phyloP scores from a whole-genome alignment of 2,797 vertebrate genomes.

The Arrhamphus sclerolepis region DNA sequence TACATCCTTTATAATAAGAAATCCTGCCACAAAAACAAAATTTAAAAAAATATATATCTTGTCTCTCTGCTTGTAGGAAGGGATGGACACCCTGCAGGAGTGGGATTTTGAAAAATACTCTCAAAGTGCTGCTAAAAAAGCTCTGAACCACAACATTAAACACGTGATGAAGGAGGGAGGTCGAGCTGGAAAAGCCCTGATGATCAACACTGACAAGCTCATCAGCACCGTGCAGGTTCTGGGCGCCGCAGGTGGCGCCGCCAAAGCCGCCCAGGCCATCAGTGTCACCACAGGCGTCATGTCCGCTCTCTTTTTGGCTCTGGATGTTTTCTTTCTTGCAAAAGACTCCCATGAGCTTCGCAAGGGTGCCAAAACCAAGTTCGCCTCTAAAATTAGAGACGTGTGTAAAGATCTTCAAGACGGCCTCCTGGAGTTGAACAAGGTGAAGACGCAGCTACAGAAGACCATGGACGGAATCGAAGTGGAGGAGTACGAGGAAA shows the following conservation, averaged over 20 bases:
- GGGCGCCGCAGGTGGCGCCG: constrained; percentile 62
- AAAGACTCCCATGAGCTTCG: constrained; percentile 76
- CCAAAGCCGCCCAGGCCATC: constrained; percentile 68
- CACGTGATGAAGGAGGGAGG: constrained; percentile 82
- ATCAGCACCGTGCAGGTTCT: constrained; percentile 80
- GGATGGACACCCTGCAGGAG: constrained; percentile 77
- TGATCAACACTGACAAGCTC: constrained; percentile 80
- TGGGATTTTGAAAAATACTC: constrained; percentile 81
- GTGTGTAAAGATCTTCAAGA: constrained; percentile 79
- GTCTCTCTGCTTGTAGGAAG: constrained; percentile 55
- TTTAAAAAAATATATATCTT: no score
- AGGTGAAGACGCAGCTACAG: constrained; percentile 74
- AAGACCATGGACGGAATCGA: constrained; percentile 78
- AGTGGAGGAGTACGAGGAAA: constrained; percentile 74
- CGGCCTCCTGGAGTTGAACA: constrained; percentile 74
- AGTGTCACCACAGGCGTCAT: constrained; percentile 71
- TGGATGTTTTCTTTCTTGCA: constrained; percentile 78
- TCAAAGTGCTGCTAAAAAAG: constrained; percentile 74
- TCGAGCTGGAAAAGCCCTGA: constrained; percentile 75
- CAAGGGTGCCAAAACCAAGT: constrained; percentile 77
- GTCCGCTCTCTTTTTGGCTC: constrained; percentile 71
- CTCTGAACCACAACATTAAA: constrained; percentile 80
- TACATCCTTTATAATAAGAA: no score
- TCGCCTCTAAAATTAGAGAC: constrained; percentile 78
- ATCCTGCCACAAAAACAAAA: no score